phyloP scores from a whole-genome alignment of 1,140 invertebrate species.

The Pygmarrhopalites habei region DNA sequence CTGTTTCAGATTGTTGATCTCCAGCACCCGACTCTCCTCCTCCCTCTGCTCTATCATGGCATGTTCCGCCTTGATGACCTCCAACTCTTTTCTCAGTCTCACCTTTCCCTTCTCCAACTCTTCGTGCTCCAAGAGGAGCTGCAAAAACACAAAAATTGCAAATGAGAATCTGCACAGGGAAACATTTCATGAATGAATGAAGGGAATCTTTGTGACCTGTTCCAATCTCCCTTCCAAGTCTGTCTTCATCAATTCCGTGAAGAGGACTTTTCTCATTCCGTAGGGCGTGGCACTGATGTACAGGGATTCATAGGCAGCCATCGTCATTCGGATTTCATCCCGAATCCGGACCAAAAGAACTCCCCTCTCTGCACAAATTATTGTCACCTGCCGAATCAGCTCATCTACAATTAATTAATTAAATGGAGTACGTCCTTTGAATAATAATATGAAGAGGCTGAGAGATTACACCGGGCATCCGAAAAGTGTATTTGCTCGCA shows the following conservation, averaged over 20 bases:
- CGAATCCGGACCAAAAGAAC: background rate
- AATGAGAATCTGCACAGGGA: no score
- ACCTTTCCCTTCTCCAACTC: background rate
- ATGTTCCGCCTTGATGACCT: background rate
- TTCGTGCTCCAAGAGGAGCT: no score
- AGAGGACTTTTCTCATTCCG: background rate
- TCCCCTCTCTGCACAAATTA: conserved; percentile 1
- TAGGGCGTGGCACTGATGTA: conserved; percentile 11
- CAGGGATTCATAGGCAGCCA: background rate
- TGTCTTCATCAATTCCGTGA: background rate
- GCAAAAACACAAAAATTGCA: no score
- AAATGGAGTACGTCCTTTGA: background rate
- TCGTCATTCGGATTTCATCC: background rate
- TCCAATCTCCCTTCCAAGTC: background rate
- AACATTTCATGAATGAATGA: no score
- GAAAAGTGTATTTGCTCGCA: no score
- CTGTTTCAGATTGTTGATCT: background rate
- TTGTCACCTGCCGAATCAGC: conserved; percentile 1
- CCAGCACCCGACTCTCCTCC: background rate
- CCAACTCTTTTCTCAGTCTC: background rate
- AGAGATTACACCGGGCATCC: no score
- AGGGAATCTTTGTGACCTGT: background rate
- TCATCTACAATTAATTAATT: conserved; percentile 10
- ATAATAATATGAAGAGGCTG: background rate
- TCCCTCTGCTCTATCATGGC: background rate